phyloP scores from a whole-genome alignment of 92 coral and sea anemone species.

The Scolanthus callimorphus region DNA sequence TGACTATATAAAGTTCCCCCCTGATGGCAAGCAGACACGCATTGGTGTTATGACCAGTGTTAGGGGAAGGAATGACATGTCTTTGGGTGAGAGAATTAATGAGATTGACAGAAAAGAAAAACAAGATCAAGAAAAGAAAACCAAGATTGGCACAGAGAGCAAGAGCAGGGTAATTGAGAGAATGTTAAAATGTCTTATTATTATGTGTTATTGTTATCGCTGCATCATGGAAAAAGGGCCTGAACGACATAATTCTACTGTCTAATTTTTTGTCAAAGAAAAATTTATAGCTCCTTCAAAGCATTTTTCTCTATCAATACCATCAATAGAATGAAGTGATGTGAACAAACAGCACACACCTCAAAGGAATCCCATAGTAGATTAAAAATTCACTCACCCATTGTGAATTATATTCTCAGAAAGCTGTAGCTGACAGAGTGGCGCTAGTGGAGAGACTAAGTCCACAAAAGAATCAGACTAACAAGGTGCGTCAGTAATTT shows the following conservation, averaged over 20 bases:
- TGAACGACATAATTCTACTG: no score
- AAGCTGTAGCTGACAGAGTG: constrained; percentile 69
- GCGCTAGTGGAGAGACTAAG: constrained; percentile 76
- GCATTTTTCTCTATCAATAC: no score
- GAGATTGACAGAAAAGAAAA: constrained; percentile 1
- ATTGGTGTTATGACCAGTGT: constrained; percentile 79
- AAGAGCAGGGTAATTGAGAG: not conserved
- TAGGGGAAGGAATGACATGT: constrained; percentile 9
- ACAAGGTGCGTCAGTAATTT: constrained; percentile 13
- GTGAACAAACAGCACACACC: no score
- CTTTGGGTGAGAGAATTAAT: not conserved
- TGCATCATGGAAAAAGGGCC: no score
- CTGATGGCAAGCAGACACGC: constrained; percentile 64
- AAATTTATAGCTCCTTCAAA: no score
- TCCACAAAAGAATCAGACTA: constrained; percentile 47
- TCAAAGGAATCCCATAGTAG: no score
- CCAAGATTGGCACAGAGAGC: not conserved
- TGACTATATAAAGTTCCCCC: constrained; percentile 92
- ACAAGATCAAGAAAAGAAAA: not conserved
- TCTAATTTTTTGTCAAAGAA: no score
- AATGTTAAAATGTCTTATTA: not conserved
- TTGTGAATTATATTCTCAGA: no score
- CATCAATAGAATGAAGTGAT: no score
- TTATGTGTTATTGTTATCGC: no score
- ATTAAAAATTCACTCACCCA: no score